Base-by-base conservation (phyloP, 2,113 vertebrate genomes). In the Rhizomys pruinosus region DNA sequence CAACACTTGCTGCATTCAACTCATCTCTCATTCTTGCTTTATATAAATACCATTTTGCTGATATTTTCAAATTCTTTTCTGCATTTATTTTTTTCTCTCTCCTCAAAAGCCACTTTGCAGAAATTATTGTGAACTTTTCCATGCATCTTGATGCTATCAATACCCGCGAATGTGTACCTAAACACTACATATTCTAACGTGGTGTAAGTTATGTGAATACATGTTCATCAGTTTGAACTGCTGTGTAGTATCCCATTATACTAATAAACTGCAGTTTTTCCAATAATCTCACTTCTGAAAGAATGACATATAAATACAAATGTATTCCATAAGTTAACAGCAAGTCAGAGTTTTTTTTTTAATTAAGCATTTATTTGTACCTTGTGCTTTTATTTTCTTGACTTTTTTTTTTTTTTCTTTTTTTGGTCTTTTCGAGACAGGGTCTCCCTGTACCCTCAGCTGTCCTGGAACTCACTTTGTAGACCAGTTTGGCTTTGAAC, bases 31-130 rank as follows among this genome's bases (percentile, higher is more conserved):
- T 34, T 90, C 13, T 84, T 47, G 19, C 59, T 93, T 59, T 42
- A 79, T 59, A 44, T 23, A 91, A 95, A 52, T 19, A 42, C 39
- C 37, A 52, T 44, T 94, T 22, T n/a, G 47, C 19, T 16, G 61
- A 72, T 37, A 11, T 2, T 69, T 63, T 39, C 42, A 76, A 27
- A 66, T 85, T 91, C 15, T 84, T 4, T 79, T 20, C 10, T 7
- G 55, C 39, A 27, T 57, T 84, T 93, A 27, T 57, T 84, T 93
- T 20, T 74, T 68, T 92, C 29, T 93, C 7, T 15, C 34, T 92
- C 39, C 25, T 59, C 12, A 76, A 63, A 87, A 73, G 22, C 47
- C 13, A 25, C 10, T 77, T 25, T 87, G 64, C 39, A 95, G 76
- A 93, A 71, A 64, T 1, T 37, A 52, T 5, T 42, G 8, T 64